phyloP scores from a whole-genome alignment of 2,797 vertebrate species.

The Poecilia velifera region DNA sequence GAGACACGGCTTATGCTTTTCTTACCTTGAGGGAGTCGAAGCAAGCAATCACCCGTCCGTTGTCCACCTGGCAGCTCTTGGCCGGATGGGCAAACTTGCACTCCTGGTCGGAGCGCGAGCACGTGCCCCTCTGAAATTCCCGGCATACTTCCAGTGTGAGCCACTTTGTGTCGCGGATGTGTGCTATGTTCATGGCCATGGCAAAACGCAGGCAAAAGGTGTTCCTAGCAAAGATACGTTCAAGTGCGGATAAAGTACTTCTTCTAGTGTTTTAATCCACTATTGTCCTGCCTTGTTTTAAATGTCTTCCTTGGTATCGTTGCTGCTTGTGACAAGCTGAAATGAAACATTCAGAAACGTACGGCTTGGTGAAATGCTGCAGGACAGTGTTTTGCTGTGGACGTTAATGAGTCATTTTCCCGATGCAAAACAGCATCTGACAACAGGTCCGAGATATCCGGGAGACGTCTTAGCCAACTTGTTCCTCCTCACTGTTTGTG shows the following conservation, averaged over 20 bases:
- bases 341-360: constrained; percentile 52
- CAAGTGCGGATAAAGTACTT: constrained; percentile 43
- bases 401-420: constrained; percentile 55
- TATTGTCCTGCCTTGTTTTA: constrained; percentile 25
- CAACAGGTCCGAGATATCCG: constrained; percentile 51
- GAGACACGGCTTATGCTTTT: constrained; percentile 33
- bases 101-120: constrained; percentile 94
- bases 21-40: constrained; percentile 99
- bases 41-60: constrained; percentile 97
- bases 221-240: constrained; percentile 51
- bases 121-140: constrained; percentile 98
- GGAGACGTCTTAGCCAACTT: constrained; percentile 22
- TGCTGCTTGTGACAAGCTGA: constrained; percentile 45
- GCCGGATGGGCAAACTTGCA: constrained; percentile 99
- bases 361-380: constrained; percentile 61
- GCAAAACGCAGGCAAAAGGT: constrained; percentile 45
- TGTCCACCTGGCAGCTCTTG: constrained; percentile 98
- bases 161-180: constrained; percentile 98
- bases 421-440: constrained; percentile 37
- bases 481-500: constrained; percentile 36
- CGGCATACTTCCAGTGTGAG: constrained; percentile 98
- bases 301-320: constrained; percentile 28
- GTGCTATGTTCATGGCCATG: constrained; percentile 92
- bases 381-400: constrained; percentile 46
- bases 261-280: constrained; percentile 64